Percentiles rank a stretch among this genome's conserved stretches.
Conservation (phyloP, 2,797 vertebrate genomes). For the Eidolon dupreanum region DNA sequence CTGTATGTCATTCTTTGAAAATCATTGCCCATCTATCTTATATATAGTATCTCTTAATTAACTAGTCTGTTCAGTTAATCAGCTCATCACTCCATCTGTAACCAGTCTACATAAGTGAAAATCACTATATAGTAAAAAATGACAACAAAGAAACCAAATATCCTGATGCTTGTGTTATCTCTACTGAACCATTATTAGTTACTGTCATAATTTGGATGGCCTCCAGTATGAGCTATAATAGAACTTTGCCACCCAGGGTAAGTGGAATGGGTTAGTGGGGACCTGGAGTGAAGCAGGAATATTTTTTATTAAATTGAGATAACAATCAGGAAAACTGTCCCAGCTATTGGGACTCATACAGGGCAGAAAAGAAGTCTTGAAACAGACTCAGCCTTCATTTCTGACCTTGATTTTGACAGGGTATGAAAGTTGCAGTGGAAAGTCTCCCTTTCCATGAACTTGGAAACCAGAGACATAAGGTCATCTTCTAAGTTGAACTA, state of each 20-base stretch:
- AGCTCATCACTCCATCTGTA: neutral
- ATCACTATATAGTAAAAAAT: neutral
- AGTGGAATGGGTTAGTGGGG: too few species aligned
- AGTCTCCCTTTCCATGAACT: neutral
- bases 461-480: neutral
- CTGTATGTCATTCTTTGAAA: neutral
- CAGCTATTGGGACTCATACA: neutral
- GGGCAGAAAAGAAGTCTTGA: neutral
- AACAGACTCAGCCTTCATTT: neutral
- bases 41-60: neutral
- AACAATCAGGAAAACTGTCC: neutral
- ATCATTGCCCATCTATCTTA: neutral
- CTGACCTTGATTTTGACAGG: neutral
- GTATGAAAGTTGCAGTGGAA: neutral
- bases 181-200: neutral
- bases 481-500: constrained; percentile 26
- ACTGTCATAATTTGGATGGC: neutral
- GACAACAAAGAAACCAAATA: neutral
- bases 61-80: neutral
- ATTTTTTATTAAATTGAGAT: neutral
- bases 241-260: neutral
- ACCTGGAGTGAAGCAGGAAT: neutral
- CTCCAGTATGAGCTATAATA: neutral
- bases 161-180: neutral
- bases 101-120: neutral